A percentile compares a stretch with the other conserved stretches of the same genome.
phyloP scores from a whole-genome alignment of 2,888 invertebrate species.

The Tetragonula carbonaria region DNA sequence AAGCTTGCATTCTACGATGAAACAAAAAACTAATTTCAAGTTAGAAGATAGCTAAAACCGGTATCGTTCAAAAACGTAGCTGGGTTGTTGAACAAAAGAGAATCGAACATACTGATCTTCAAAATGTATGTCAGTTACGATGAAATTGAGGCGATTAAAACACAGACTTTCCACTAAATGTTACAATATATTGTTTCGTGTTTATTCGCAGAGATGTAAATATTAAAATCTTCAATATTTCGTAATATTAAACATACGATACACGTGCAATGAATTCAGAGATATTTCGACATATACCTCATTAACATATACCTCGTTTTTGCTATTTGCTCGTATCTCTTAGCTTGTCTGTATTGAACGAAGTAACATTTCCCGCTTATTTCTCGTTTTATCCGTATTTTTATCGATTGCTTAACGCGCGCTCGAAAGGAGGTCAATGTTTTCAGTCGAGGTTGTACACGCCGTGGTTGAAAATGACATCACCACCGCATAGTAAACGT shows the following conservation, averaged over 20 bases:
- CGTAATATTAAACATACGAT: neutral
- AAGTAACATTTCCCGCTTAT: slow-evolving; percentile 36
- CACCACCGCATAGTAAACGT: slow-evolving; percentile 80
- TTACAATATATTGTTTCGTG: neutral
- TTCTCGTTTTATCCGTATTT: slow-evolving; percentile 44
- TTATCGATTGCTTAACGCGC: slow-evolving; percentile 57
- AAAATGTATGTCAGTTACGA: neutral
- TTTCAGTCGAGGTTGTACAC: slow-evolving; percentile 76
- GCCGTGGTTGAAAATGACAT: slow-evolving; percentile 76
- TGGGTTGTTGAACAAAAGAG: neutral
- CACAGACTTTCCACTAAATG: neutral
- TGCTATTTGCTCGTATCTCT: neutral
- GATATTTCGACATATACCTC: neutral
- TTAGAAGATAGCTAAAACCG: neutral
- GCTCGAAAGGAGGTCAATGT: slow-evolving; percentile 73
- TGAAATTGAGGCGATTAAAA: neutral
- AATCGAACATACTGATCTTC: neutral
- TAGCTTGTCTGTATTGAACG: neutral
- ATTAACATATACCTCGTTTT: neutral
- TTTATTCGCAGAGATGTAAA: neutral
- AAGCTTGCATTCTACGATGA: neutral
- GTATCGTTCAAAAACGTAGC: slow-evolving; percentile 9
- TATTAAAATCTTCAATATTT: neutral
- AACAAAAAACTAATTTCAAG: neutral
- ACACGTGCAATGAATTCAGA: neutral